Base-by-base conservation (phyloP, 2,888 invertebrate species). In the Stictocephala bisonia region DNA sequence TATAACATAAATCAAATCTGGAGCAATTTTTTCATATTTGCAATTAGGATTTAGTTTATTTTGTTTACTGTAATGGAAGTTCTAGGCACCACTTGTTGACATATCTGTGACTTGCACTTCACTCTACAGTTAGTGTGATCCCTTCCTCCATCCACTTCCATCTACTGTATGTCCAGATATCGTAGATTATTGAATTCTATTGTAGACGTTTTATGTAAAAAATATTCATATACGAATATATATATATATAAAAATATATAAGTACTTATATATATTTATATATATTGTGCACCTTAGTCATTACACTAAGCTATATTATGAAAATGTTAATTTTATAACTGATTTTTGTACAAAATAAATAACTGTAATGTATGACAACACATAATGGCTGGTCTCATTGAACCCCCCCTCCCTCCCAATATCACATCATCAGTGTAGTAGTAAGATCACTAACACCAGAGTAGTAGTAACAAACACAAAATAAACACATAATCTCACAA, bases 311-410 rank as follows among this genome's bases (percentile, higher is more conserved):
- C 76, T 80, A 80, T 79, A 79, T 78, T 79, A 79, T 80, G 78
- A 79, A 78, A 80, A 79, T 79, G 80, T 80, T 80, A 81, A 81
- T 81, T 81, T 81, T 81, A 81, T 81, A 81, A 81, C 80, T 80
- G 80, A 81, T 80, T 81, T 81, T 81, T 81, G 81, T 81, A 81
- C 81, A 81, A 80, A 81, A 81, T 81, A 81, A 80, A 81, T 78
- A 78, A 79, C 78, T 79, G 78, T 79, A 79, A 76, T 77, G 76
- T 75, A 77, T 73, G 31, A 72, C 64, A 64, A 64, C 64, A 64
- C 64, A 64, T 7, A 24, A 11, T 15, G 50, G 27, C n/a, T n/a
- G 3, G 24, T 51, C 50, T 68, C 7, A 51, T 51, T 68, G 48
- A 13, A 22, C 51, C 50, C 31, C 6, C 50, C n/a, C n/a, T n/a